Percentiles rank a stretch among this genome's conserved stretches.
These are phyloP conservation scores for Antheraea pernyi DNA, from an alignment of 1,140 invertebrate species.

Conservation along the genomic window DNA sequence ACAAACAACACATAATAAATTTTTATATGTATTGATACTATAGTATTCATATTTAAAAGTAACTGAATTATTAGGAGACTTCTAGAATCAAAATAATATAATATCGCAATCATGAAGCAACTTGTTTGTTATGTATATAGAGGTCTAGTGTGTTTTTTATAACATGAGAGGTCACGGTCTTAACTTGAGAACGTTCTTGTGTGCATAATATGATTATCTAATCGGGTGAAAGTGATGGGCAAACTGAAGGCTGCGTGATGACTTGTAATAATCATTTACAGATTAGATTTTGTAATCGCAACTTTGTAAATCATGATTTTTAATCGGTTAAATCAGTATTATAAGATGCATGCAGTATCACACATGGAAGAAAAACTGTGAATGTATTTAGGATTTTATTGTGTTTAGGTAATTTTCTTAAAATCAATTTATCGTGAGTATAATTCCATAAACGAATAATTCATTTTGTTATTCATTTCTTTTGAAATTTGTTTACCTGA, in stretches of 20 bases:
- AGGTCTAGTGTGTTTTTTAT: background rate
- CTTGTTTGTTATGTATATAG: background rate
- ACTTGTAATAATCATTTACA: background rate
- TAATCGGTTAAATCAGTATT: background rate
- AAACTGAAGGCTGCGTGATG: background rate
- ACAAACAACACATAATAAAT: too few relatives aligned
- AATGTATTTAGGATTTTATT: too few relatives aligned
- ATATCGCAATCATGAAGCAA: background rate
- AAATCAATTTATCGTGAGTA: too few relatives aligned
- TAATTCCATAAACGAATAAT: too few relatives aligned
- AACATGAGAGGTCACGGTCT: background rate
- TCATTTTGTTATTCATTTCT: too few relatives aligned
- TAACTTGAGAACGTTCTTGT: background rate
- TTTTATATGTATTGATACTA: too few relatives aligned
- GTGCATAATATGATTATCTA: background rate
- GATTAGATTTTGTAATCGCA: constrained; percentile 1
- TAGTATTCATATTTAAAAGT: too few relatives aligned
- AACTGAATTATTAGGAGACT: too few relatives aligned
- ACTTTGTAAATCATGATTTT: background rate
- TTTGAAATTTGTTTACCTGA: too few relatives aligned
- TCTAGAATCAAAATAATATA: background rate
- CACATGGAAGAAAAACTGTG: too few relatives aligned
- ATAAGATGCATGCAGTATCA: too few relatives aligned
- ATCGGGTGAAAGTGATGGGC: constrained; percentile 3
- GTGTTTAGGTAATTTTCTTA: too few relatives aligned